Evolutionary conservation across 2,113 vertebrate species (phyloP), one percentile per base, ranked within the genome.

Genomic region (Tragulus kanchil): DNA sequence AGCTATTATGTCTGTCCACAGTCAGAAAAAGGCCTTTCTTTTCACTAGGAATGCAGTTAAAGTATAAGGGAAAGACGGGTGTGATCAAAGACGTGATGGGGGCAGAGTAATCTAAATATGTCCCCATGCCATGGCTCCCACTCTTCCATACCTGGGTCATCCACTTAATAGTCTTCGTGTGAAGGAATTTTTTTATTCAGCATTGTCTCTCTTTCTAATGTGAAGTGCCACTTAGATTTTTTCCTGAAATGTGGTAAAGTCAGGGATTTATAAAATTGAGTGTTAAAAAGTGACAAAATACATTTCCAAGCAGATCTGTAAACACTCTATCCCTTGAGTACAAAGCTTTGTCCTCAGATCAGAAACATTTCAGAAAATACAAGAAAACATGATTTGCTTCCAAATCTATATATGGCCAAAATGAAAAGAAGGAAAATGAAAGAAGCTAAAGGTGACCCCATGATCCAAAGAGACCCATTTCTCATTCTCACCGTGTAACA

Each of bases 221-320:
- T 45, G 56, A 23, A 93, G 8, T 19, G 4, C 2, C 26, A 58
- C 36, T 62, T 67, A 11, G 31, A 36, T 28, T 58, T 79, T 78
- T 94, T 64, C 45, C 45, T 86, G 12, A 73, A 26, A 75, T n/a
- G 79, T 31, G 42, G 48, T 3, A 89, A 97, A 84, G 93, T 9
- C 12, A 36, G 28, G 16, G 14, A 78, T 90, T 96, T 96, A 93
- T 79, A 95, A 89, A 93, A 83, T 31, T 94, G 73, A 88, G 59
- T 3, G 6, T 52, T 93, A 87, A 90, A 92, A 87, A 85, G 71
- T 28, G 23, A 28, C 36, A 71, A 89, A 95, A 59, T 56, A 13
- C 21, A 84, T 85, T 62, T 81, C 28, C 4, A 90, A 89, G 42
- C 16, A 58, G 26, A 95, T 45, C 8, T 93, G 25, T 82, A 92